Evolutionary conservation across 1,140 invertebrate species (phyloP).

Genomic region (Antheraea pernyi): DNA sequence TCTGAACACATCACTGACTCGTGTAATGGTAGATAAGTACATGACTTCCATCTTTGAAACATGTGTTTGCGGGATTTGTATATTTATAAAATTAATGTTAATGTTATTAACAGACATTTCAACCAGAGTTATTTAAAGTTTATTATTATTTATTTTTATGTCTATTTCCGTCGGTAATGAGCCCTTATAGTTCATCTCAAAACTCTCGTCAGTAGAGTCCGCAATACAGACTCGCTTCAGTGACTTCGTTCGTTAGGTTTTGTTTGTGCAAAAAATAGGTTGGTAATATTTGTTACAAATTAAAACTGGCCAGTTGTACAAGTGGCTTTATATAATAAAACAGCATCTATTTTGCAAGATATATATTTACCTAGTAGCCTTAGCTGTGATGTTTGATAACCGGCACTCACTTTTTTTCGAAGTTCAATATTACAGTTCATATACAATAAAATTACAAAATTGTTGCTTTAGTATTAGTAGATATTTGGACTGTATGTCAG

Average conservation of each 20-base stretch:
- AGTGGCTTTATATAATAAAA: background rate
- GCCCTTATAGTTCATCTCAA: slow-evolving; percentile 60
- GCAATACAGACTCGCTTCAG: slow-evolving; percentile 67
- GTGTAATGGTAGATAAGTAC: too few relatives aligned
- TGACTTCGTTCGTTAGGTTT: slow-evolving; percentile 52
- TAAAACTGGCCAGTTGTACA: slow-evolving; percentile 45
- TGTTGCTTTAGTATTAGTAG: too few relatives aligned
- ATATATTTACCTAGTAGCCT: too few relatives aligned
- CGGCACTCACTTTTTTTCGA: too few relatives aligned
- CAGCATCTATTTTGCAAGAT: background rate
- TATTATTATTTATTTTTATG: background rate
- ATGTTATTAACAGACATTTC: background rate
- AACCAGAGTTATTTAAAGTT: background rate
- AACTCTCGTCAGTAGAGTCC: slow-evolving; percentile 60
- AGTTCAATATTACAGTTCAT: too few relatives aligned
- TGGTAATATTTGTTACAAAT: slow-evolving; percentile 55
- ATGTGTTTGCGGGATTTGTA: too few relatives aligned
- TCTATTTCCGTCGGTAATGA: slow-evolving; percentile 31
- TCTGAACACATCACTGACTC: too few relatives aligned
- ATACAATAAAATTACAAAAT: too few relatives aligned
- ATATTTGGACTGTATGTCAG: too few relatives aligned
- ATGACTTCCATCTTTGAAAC: too few relatives aligned
- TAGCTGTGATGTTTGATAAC: too few relatives aligned
- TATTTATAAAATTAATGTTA: too few relatives aligned
- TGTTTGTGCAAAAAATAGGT: slow-evolving; percentile 36